Evolutionary conservation across 2,797 vertebrate species (phyloP).

Genomic region (Loriculus beryllinus): DNA sequence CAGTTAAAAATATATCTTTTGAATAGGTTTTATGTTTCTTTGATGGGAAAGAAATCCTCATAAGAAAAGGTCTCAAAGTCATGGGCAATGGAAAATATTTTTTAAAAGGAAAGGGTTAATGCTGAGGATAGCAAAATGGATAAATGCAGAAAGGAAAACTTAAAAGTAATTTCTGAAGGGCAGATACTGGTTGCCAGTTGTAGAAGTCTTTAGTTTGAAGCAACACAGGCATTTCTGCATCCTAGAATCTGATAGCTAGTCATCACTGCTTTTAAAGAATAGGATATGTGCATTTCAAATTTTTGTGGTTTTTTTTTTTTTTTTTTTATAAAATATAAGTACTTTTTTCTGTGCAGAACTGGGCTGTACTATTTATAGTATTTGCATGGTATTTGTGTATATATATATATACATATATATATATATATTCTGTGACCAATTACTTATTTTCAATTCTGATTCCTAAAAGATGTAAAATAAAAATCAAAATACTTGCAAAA

Average conservation of each 20-base stretch:
- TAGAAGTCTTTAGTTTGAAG: not conserved
- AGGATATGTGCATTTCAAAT: not conserved
- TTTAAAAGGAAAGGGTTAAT: accelerated
- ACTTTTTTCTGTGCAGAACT: not conserved
- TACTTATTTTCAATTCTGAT: not conserved
- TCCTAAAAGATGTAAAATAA: not conserved
- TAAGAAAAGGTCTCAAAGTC: not conserved
- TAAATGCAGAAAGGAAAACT: not conserved
- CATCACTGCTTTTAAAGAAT: not conserved
- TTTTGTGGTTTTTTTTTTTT: not conserved
- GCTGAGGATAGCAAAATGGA: not conserved
- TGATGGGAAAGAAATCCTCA: not conserved
- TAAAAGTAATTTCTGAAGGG: not conserved
- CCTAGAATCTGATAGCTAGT: not conserved
- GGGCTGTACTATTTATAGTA: not conserved
- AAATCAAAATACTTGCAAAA: not conserved
- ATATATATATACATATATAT: not conserved
- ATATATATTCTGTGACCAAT: not conserved
- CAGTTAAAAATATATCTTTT: not conserved
- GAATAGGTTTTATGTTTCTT: not conserved
- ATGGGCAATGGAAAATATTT: not conserved
- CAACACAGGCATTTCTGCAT: not conserved
- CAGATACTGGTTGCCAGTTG: not conserved
- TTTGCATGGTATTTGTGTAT: not conserved
- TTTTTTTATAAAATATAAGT: not conserved